Evolutionary conservation across 2,797 vertebrate species (phyloP).

Genomic region (Borostomias antarcticus): DNA sequence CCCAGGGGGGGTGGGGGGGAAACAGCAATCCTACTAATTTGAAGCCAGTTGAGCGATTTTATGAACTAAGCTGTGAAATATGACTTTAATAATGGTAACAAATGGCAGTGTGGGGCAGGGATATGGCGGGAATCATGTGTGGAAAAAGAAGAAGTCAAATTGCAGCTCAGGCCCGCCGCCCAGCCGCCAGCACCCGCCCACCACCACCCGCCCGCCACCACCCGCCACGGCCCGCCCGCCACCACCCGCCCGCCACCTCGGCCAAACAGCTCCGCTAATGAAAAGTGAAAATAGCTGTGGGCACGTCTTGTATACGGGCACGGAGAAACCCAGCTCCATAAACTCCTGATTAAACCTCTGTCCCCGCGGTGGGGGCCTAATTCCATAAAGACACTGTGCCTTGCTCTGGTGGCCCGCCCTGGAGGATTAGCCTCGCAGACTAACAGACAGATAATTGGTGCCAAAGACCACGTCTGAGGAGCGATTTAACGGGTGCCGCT

Average conservation of each 20-base stretch:
- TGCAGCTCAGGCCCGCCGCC: conserved; percentile 52
- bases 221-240: conserved; percentile 32
- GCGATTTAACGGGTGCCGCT: conserved; percentile 51
- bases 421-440: conserved; percentile 30
- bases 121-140: conserved; percentile 35
- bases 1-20: conserved; percentile 1
- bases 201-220: too few relatives aligned
- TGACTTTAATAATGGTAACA: conserved; percentile 80
- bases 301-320: conserved; percentile 68
- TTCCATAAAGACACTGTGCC: conserved; percentile 58
- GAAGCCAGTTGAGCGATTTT: conserved; percentile 64
- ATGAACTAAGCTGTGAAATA: conserved; percentile 69
- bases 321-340: conserved; percentile 69
- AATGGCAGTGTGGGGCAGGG: conserved; percentile 54
- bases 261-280: conserved; percentile 71
- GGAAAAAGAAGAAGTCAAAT: conserved; percentile 60
- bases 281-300: conserved; percentile 80
- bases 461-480: conserved; percentile 61
- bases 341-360: conserved; percentile 72
- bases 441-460: conserved; percentile 34
- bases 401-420: conserved; percentile 30
- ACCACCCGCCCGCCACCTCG: conserved; percentile 59
- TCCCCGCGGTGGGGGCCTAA: conserved; percentile 68
- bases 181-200: conserved; percentile 6
- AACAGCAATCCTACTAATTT: conserved; percentile 61